Evolutionary conservation across 1,140 invertebrate species (phyloP).

Genomic region (Scaptomyza graminum): DNA sequence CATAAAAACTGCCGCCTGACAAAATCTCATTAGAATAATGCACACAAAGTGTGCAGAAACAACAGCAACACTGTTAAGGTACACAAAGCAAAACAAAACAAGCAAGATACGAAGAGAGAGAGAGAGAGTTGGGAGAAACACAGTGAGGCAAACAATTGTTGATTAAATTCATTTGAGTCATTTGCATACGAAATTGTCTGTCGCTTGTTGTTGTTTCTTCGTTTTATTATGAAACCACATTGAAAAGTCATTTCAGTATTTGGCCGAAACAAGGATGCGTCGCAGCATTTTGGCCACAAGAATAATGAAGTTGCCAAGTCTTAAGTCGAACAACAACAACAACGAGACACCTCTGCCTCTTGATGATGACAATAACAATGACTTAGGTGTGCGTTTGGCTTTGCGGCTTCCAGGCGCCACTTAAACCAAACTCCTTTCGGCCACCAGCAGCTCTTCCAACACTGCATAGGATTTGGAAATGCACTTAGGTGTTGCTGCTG

Average conservation of each 20-base stretch:
- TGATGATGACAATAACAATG: slow-evolving; percentile 53
- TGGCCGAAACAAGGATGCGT: slow-evolving; percentile 11
- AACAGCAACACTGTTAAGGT: slow-evolving; percentile 25
- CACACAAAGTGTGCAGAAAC: slow-evolving; percentile 48
- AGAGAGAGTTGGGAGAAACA: not conserved
- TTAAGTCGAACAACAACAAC: slow-evolving; percentile 59
- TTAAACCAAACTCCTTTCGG: not conserved
- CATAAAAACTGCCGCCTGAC: slow-evolving; percentile 67
- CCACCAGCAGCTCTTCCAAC: slow-evolving; percentile 2
- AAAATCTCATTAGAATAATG: slow-evolving; percentile 82
- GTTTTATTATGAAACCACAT: slow-evolving; percentile 73
- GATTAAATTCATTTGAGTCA: slow-evolving; percentile 80
- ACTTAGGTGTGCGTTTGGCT: slow-evolving; percentile 61
- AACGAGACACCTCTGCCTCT: slow-evolving; percentile 1
- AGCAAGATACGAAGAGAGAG: slow-evolving; percentile 3
- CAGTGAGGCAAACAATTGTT: slow-evolving; percentile 64
- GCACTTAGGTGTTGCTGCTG: slow-evolving; percentile 62
- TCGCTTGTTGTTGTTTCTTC: slow-evolving; percentile 7
- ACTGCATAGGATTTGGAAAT: slow-evolving; percentile 49
- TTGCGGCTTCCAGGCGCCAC: slow-evolving; percentile 24
- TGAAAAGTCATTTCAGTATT: slow-evolving; percentile 72
- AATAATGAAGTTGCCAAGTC: slow-evolving; percentile 78
- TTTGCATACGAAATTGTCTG: slow-evolving; percentile 80
- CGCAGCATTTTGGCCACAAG: slow-evolving; percentile 57
- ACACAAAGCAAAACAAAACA: slow-evolving; percentile 1